phyloP scores from a whole-genome alignment of 2,797 vertebrate species.

The Spinus olivaceus region DNA sequence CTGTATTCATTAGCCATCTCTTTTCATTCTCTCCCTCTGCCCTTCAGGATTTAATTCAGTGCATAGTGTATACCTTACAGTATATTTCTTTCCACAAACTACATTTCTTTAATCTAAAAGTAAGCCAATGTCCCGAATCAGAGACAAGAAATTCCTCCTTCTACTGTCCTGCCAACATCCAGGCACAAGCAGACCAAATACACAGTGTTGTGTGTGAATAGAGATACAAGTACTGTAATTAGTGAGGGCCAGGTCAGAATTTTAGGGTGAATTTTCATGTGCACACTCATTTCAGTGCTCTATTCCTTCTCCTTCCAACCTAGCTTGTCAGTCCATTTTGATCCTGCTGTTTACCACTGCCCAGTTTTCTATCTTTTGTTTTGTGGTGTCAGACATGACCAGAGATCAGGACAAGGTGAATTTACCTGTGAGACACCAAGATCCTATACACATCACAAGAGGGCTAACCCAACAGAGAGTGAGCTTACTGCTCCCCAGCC shows the following conservation, averaged over 20 bases:
- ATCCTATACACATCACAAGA: neutral
- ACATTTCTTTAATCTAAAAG: neutral
- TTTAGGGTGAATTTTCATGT: neutral
- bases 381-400: neutral
- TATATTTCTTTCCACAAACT: neutral
- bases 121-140: neutral
- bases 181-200: neutral
- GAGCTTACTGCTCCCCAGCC: neutral
- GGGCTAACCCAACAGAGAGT: neutral
- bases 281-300: neutral
- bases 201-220: neutral
- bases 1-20: neutral
- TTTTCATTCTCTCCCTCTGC: neutral
- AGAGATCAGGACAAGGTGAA: neutral
- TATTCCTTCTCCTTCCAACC: neutral
- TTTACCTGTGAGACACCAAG: neutral
- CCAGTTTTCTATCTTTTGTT: neutral
- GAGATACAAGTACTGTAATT: neutral
- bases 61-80: neutral
- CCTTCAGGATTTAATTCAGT: neutral
- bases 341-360: fast-evolving
- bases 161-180: neutral
- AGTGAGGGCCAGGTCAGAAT: neutral
- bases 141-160: neutral
- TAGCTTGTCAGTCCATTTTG: neutral